A percentile compares a stretch with the other conserved stretches of the same genome.
phyloP scores from a whole-genome alignment of 2,113 vertebrate species.

The Paramisgurnus dabryanus region DNA sequence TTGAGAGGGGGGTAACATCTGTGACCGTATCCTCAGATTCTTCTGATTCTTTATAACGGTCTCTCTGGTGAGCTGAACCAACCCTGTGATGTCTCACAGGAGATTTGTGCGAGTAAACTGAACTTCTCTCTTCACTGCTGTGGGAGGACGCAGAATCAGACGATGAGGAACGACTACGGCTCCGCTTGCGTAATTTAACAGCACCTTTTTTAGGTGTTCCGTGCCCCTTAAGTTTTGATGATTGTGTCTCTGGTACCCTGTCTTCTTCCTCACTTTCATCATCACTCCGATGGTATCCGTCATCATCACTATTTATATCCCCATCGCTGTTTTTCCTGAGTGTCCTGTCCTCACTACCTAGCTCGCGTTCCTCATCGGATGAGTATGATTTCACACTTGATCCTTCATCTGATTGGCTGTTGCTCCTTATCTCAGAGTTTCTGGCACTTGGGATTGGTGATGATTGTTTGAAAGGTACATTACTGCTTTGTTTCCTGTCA shows the following conservation, averaged over 20 bases:
- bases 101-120: constrained; percentile 57
- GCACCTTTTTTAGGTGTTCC: constrained; percentile 67
- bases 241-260: constrained; percentile 46
- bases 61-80: constrained; percentile 57
- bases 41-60: constrained; percentile 57
- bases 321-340: background rate
- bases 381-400: constrained; percentile 53
- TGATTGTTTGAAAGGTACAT: constrained; percentile 19
- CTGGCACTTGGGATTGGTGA: constrained; percentile 9
- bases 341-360: constrained; percentile 67
- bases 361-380: constrained; percentile 57
- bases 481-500: constrained; percentile 1
- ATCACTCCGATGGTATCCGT: constrained; percentile 76
- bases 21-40: constrained; percentile 87
- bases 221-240: constrained; percentile 64
- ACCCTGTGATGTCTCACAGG: constrained; percentile 55
- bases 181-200: constrained; percentile 65
- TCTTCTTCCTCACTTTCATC: constrained; percentile 76
- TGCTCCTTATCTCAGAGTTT: constrained; percentile 49
- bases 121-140: constrained; percentile 63
- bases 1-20: constrained; percentile 87
- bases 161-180: constrained; percentile 69
- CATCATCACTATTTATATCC: constrained; percentile 34
- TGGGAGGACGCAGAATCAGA: constrained; percentile 75
- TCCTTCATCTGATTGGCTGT: constrained; percentile 58